These are phyloP conservation scores for Podarcis lilfordi DNA, from an alignment of 2,797 vertebrate genomes.

Conservation along the genomic window DNA sequence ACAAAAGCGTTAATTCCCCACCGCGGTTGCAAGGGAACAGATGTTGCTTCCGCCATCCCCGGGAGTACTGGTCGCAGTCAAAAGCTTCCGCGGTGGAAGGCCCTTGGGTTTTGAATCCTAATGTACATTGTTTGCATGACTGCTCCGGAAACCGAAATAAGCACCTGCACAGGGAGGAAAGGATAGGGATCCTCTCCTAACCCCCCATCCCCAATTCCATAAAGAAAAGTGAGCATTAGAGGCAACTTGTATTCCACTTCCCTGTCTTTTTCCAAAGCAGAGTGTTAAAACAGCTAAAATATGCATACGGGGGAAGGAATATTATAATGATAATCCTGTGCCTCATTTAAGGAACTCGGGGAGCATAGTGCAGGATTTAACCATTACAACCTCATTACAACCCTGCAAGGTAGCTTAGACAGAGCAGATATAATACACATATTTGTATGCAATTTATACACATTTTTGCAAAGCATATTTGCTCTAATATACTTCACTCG, in stretches of 20 bases:
- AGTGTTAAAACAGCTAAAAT: not conserved
- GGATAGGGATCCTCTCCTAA: not conserved
- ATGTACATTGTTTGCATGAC: not conserved
- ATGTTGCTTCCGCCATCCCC: not conserved
- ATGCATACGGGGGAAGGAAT: too few relatives aligned
- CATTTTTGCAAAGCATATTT: too few relatives aligned
- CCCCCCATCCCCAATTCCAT: not conserved
- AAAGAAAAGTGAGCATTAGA: not conserved
- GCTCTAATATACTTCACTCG: too few relatives aligned
- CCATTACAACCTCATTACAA: too few relatives aligned
- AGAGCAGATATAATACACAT: too few relatives aligned
- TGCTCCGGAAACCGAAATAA: not conserved
- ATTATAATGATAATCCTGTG: not conserved
- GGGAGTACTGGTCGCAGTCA: not conserved
- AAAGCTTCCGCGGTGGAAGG: not conserved
- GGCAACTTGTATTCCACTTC: not conserved
- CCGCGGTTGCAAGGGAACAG: not conserved
- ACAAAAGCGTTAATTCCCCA: conserved; percentile 8
- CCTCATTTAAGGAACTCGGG: not conserved
- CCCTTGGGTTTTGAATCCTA: not conserved
- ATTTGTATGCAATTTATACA: too few relatives aligned
- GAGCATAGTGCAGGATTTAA: not conserved
- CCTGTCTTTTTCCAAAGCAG: not conserved
- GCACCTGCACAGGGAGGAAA: not conserved
- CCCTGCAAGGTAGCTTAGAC: too few relatives aligned